Base-by-base conservation (phyloP, 2,113 vertebrate species). In the Symphodus melops region DNA sequence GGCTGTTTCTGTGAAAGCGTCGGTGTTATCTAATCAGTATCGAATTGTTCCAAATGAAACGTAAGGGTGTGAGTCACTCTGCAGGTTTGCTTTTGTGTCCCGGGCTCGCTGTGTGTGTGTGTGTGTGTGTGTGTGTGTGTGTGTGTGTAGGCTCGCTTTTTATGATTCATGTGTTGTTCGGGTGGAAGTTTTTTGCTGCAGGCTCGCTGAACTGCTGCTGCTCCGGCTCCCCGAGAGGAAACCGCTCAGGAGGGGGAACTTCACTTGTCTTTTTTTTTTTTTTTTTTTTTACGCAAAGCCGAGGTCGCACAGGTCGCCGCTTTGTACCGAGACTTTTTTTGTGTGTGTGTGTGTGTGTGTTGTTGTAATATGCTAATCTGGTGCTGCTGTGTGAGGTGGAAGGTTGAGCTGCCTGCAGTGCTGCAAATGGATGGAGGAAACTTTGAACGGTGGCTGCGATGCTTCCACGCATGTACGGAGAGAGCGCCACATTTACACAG, bases 21-120 rank as follows among this genome's bases (percentile, higher is more conserved):
- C 83, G 48, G 72, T 28, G 72, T 87, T 86, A 85, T 85, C 83
- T 75, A 81, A 89, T 86, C 83, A 67, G 68, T 57, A 86, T 74
- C 3, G 81, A 48, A 86, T 74, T 82, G 81, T 82, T 86, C 83
- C 67, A 86, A 82, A 84, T 76, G 83, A 75, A 85, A 73, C 56
- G 44, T 61, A 44, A 53, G 59, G 75, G 44, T 53, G 78, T 88
- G 86, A 90, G 83, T 90, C 86, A 83, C 49, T 58, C 69, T 72
- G 46, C 74, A 66, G 81, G 81, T 77, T 77, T 79, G 65, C 69
- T 69, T 67, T 54, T 48, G 79, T 61, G 79, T 79, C 77, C 77
- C 64, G 79, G 79, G 44, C 37, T 3, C 80, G 72, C 64, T 69
- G 83, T 69, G 83, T 78, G 86, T 73, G 68, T 69, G 83, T 69